Evolutionary conservation across 2,888 invertebrate genomes (phyloP).

Genomic region (Bedellia somnulentella): DNA sequence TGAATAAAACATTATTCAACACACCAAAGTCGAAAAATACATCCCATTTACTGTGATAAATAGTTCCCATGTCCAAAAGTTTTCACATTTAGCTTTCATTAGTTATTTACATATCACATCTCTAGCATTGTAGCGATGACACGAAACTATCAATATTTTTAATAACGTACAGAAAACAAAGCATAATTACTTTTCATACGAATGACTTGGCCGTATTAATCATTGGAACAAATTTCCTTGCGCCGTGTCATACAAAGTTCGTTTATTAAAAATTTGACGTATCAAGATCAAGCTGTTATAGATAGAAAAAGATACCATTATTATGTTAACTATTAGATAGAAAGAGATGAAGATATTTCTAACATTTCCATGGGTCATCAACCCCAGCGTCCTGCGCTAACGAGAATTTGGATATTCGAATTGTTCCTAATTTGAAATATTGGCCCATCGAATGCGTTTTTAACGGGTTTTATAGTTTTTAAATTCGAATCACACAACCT

Average conservation of each 20-base stretch:
- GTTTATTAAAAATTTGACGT: slow-evolving; percentile 63
- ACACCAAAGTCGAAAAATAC: too few relatives aligned
- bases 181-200: slow-evolving; percentile 46
- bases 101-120: too few relatives aligned
- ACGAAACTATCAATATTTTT: slow-evolving; percentile 61
- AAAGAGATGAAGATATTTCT: slow-evolving; percentile 41
- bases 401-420: slow-evolving; percentile 58
- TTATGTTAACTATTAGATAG: slow-evolving; percentile 22
- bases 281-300: slow-evolving; percentile 60
- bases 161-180: slow-evolving; percentile 56
- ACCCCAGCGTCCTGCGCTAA: slow-evolving; percentile 60
- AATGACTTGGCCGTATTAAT: slow-evolving; percentile 52
- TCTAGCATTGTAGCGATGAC: slow-evolving; percentile 55
- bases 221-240: slow-evolving; percentile 58
- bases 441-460: slow-evolving; percentile 26
- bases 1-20: too few relatives aligned
- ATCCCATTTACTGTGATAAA: too few relatives aligned
- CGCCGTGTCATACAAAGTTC: slow-evolving; percentile 54
- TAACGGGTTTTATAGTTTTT: slow-evolving; percentile 10
- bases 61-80: too few relatives aligned
- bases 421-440: slow-evolving; percentile 59
- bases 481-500: slow-evolving; percentile 2
- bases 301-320: slow-evolving; percentile 36
- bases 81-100: too few relatives aligned
- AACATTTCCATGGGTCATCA: slow-evolving; percentile 60